phyloP scores from a whole-genome alignment of 2,113 vertebrate genomes.

The Tragelaphus imberbis region DNA sequence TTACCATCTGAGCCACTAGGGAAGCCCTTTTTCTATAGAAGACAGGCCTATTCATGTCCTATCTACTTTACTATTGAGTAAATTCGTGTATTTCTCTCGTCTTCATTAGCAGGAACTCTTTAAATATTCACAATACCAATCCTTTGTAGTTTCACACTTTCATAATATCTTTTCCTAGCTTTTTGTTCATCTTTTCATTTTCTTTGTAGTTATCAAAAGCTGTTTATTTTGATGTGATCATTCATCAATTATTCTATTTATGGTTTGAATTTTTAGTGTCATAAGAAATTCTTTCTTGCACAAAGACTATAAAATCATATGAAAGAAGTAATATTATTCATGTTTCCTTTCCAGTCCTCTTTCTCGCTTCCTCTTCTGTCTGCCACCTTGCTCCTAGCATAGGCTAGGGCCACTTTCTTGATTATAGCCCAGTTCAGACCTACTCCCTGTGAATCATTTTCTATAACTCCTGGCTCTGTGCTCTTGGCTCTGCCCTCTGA shows the following conservation, averaged over 20 bases:
- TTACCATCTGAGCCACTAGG: accelerated
- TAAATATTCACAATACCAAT: neutral
- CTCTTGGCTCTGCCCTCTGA: neutral
- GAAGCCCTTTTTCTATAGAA: neutral
- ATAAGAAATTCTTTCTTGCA: neutral
- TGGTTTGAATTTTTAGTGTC: neutral
- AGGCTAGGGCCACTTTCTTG: neutral
- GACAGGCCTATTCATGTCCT: neutral
- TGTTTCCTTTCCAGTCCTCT: neutral
- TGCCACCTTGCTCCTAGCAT: neutral
- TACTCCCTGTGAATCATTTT: neutral
- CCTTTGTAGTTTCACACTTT: neutral
- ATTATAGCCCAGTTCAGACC: neutral
- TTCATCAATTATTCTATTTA: neutral
- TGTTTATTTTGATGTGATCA: neutral
- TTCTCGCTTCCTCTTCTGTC: neutral
- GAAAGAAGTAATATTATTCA: neutral
- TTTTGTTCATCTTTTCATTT: neutral
- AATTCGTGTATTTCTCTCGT: neutral
- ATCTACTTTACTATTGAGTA: neutral
- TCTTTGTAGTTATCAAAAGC: neutral
- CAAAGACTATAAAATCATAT: neutral
- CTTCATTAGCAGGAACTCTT: neutral
- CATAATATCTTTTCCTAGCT: neutral
- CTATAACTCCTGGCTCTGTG: neutral